A percentile compares a stretch with the other conserved stretches of the same genome.
These are phyloP conservation scores for Crotalus horridus DNA, from an alignment of 2,113 vertebrate genomes.

Conservation along the genomic window DNA sequence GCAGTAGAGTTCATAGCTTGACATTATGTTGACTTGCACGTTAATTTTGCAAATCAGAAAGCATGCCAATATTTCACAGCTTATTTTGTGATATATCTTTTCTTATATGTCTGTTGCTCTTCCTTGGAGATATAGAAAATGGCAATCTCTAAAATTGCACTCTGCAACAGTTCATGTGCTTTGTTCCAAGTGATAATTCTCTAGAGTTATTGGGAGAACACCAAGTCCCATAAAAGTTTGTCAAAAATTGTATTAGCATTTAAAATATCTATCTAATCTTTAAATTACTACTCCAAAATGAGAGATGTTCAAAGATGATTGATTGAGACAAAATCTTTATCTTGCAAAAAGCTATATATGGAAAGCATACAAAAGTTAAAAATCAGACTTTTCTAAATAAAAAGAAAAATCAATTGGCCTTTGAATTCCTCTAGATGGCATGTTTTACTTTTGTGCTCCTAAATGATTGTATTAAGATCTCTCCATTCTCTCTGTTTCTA, in stretches of 20 bases:
- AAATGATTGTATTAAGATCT: slow-evolving; percentile 9
- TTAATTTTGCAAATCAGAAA: neutral
- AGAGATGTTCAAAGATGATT: slow-evolving; percentile 34
- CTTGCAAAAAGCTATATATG: slow-evolving; percentile 37
- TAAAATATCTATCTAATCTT: slow-evolving; percentile 44
- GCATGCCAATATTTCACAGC: neutral
- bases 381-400: slow-evolving; percentile 35
- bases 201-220: slow-evolving; percentile 30
- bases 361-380: slow-evolving; percentile 45
- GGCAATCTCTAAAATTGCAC: slow-evolving; percentile 32
- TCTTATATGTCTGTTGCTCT: neutral
- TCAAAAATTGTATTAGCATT: slow-evolving; percentile 19
- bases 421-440: slow-evolving; percentile 21
- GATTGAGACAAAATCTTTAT: slow-evolving; percentile 38
- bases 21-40: neutral
- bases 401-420: slow-evolving; percentile 30
- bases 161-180: neutral
- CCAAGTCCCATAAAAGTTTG: slow-evolving; percentile 36
- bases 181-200: slow-evolving; percentile 22
- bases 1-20: too few relatives aligned
- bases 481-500: neutral
- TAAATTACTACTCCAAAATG: slow-evolving; percentile 45
- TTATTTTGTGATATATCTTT: neutral
- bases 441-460: slow-evolving; percentile 23
- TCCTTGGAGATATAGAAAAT: neutral